A percentile compares a stretch with the other conserved stretches of the same genome.
phyloP scores from a whole-genome alignment of 1,140 invertebrate genomes.

The Periplaneta americana region DNA sequence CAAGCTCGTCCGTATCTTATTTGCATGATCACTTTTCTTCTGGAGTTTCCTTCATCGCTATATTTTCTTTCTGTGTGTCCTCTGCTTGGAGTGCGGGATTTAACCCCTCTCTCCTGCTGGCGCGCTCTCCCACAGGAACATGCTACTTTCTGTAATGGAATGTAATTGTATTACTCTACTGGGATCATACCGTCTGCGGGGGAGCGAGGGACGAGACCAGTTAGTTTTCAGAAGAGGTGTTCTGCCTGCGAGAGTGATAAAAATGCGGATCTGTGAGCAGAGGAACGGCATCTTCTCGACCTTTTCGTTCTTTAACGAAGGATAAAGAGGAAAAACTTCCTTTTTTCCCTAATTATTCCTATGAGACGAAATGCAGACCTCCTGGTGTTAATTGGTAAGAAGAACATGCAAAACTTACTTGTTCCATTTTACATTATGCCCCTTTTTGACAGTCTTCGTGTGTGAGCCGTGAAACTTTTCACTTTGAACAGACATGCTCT shows the following conservation, averaged over 20 bases:
- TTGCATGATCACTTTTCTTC: neutral
- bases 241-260: neutral
- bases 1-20: neutral
- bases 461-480: too few relatives aligned
- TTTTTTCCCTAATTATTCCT: neutral
- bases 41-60: neutral
- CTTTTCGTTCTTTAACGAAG: neutral
- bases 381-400: neutral
- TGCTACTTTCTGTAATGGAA: neutral
- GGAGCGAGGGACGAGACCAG: neutral
- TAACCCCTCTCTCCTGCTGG: neutral
- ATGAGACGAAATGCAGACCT: neutral
- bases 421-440: too few relatives aligned
- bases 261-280: neutral
- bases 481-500: too few relatives aligned
- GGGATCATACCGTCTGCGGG: neutral
- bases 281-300: neutral
- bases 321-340: neutral
- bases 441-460: neutral
- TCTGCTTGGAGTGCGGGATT: neutral
- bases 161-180: neutral
- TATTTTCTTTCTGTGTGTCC: neutral
- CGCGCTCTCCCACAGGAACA: neutral
- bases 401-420: neutral
- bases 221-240: neutral